phyloP scores from a whole-genome alignment of 2,888 invertebrate genomes.

The Biston stratarius region DNA sequence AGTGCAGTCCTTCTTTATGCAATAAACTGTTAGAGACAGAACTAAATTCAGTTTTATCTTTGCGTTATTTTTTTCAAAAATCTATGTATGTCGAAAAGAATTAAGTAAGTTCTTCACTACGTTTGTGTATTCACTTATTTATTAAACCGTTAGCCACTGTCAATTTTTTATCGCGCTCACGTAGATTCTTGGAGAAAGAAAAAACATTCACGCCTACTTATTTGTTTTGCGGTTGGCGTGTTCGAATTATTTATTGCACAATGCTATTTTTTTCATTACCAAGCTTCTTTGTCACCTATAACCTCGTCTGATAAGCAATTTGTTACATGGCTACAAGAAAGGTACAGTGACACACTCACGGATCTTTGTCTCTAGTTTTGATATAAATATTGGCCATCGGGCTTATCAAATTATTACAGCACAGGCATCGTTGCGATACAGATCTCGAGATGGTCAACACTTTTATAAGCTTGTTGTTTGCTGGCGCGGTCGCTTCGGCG shows the following conservation, averaged over 20 bases:
- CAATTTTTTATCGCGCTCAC: conserved; percentile 35
- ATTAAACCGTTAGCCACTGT: background rate
- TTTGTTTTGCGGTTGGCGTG: conserved; percentile 63
- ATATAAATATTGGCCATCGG: conserved; percentile 84
- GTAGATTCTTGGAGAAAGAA: conserved; percentile 56
- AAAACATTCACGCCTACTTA: conserved; percentile 67
- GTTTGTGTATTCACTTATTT: no score
- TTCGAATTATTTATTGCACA: conserved; percentile 65
- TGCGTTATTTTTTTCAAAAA: no score
- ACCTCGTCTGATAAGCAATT: conserved; percentile 81
- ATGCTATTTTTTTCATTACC: conserved; percentile 70
- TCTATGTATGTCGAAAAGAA: no score
- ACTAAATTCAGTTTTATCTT: no score
- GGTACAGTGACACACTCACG: conserved; percentile 69
- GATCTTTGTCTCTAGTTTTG: conserved; percentile 73
- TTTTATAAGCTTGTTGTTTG: conserved; percentile 62
- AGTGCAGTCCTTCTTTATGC: no score
- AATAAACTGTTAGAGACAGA: no score
- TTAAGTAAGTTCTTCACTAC: no score
- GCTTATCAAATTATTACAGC: conserved; percentile 77
- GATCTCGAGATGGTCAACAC: conserved; percentile 74
- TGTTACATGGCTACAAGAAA: conserved; percentile 81
- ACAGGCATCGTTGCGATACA: conserved; percentile 66
- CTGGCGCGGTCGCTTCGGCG: conserved; percentile 60
- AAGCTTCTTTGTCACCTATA: conserved; percentile 76